Base-by-base conservation (phyloP, 1,140 invertebrate genomes). In the Zaprionus kolodkinae region DNA sequence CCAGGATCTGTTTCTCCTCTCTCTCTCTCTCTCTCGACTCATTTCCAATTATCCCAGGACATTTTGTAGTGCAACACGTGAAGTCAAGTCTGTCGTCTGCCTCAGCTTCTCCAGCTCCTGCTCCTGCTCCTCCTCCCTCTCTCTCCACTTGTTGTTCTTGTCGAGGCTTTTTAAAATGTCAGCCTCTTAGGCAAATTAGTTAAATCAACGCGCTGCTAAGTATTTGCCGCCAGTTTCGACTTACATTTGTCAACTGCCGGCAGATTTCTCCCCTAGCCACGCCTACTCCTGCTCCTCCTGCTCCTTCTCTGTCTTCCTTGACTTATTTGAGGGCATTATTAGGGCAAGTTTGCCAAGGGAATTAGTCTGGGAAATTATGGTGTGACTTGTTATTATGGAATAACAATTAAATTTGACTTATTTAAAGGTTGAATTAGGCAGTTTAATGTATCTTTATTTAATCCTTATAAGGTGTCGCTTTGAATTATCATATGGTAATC, bases 161-260 rank as follows among this genome's bases (percentile, higher is more conserved):
- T 52, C 38, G 2, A 40, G 52, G 69, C 59, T 66, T 71, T 64
- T 74, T 52, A 72, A 86, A 68, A 75, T 72, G 59, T 76, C 62
- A 57, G 59, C 27, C 77, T 72, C 79, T 76, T 52, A 52, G 72
- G 60, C 60, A 81, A 85, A 86, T 85, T 79, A 85, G 82, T 70
- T 69, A 48, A 78, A 81, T 81, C 63, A 74, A 78, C 78, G 67
- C 68, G 52, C 52, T 40, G 27, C 59, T 21, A 67, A 72, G 63
- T 69, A 38, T 69, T 63, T 43, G 50, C 66, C 62, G 40, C 56
- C 55, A 69, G 72, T 36, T 57, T 48, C 6, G 21, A 25, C 17
- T 45, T 43, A 27, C 17, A 57, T 45, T 60, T 21, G 21, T 52
- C 15, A 7, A 45, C 30, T 30, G 15, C 38, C 50, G n/a, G 10